Base-by-base conservation (phyloP, 2,888 invertebrate species). In the Hofmannophila pseudospretella region DNA sequence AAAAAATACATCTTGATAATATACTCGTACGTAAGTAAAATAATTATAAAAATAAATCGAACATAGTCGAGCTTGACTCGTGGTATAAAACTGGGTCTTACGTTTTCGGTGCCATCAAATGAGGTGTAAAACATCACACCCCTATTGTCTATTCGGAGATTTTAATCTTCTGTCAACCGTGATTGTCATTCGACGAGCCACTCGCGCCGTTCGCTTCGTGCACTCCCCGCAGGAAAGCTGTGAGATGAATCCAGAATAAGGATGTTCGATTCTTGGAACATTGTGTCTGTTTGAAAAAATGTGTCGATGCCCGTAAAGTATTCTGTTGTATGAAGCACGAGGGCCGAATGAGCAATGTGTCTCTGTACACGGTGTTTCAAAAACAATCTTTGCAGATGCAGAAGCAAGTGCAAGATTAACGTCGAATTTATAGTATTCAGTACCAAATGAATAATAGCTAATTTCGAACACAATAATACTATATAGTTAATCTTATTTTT, bases 161-260 rank as follows among this genome's bases (percentile, higher is more conserved):
- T 47, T 43, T 55, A 32, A 64, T 66, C 58, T 61, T 45, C 36
- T 43, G 40, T 42, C 19, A 3, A 44, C n/a, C 7, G 25, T 35
- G 51, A 58, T 78, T 75, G 69, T 58, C 51, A 76, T 75, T 67
- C 76, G 44, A 10, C 45, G 33, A 34, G 36, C 5, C 32, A 34
- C 47, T 35, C 45, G 38, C 35, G 45, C 38, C 11, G 27, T 11
- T 31, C 36, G 44, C 49, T 42, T 37, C 50, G 54, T 49, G 42
- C 40, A 40, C 26, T n/a, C 14, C 9, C 42, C 34, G 34, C 42
- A 39, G 45, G 42, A 45, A 44, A 47, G 53, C 34, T 60, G 70
- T 69, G 76, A 67, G 58, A 54, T 47, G 79, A 67, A 79, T 80
- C 63, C 60, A 60, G 73, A 79, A 72, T 76, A 67, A 57, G 54